Evolutionary conservation across 2,797 vertebrate genomes (phyloP).

Genomic region (Alouatta caraya): DNA sequence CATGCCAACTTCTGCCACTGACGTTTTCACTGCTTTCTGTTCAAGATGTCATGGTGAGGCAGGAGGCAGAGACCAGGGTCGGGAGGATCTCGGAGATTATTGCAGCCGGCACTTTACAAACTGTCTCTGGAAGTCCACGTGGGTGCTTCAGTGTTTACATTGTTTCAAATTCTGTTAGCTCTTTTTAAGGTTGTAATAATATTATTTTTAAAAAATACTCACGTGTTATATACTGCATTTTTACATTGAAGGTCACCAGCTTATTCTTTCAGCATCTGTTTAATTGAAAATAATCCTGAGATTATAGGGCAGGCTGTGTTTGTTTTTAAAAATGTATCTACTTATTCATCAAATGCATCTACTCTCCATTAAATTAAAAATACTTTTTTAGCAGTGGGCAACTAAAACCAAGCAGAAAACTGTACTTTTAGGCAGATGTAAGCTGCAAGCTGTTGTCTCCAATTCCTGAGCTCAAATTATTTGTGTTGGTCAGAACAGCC

Average conservation of each 20-base stretch:
- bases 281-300: conserved; percentile 19
- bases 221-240: neutral
- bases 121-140: neutral
- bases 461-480: neutral
- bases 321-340: neutral
- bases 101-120: neutral
- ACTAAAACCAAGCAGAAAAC: neutral
- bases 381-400: neutral
- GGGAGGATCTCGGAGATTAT: neutral
- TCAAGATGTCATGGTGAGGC: neutral
- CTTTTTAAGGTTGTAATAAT: neutral
- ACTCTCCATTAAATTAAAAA: neutral
- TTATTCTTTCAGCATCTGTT: conserved; percentile 18
- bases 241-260: neutral
- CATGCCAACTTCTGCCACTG: neutral
- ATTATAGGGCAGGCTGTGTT: neutral
- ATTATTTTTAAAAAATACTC: neutral
- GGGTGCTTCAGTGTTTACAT: neutral
- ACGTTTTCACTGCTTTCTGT: neutral
- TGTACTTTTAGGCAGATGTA: neutral
- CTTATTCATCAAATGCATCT: neutral
- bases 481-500: neutral
- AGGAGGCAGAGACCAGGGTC: neutral
- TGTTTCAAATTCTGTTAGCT: neutral
- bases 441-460: neutral